Evolutionary conservation across 2,888 invertebrate genomes (phyloP).

Genomic region (Lottia gigantea): DNA sequence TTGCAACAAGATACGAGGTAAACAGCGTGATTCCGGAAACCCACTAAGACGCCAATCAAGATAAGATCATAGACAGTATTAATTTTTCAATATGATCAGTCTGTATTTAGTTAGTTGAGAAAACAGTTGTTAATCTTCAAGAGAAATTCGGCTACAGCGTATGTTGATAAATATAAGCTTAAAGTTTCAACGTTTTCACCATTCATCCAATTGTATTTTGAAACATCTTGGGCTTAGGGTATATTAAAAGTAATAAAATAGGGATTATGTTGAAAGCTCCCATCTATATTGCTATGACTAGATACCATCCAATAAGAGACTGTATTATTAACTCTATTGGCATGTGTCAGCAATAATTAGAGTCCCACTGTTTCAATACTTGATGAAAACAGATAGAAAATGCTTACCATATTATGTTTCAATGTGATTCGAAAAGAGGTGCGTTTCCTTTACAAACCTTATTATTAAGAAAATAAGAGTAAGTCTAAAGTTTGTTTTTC

Average conservation of each 20-base stretch:
- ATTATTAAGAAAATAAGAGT: neutral
- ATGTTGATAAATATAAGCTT: neutral
- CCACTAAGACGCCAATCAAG: neutral
- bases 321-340: slow-evolving; percentile 1
- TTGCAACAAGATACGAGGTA: slow-evolving; percentile 3
- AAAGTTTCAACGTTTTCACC: neutral
- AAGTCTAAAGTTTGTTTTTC: slow-evolving; percentile 8
- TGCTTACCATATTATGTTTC: slow-evolving; percentile 1
- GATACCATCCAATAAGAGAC: neutral
- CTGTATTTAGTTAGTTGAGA: neutral
- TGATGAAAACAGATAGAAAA: slow-evolving; percentile 7
- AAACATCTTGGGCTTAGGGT: neutral
- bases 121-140: neutral
- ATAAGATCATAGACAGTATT: neutral
- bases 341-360: slow-evolving; percentile 10
- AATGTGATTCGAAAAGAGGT: neutral
- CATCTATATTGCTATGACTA: neutral
- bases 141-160: neutral
- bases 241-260: slow-evolving; percentile 5
- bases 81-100: slow-evolving; percentile 6
- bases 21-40: slow-evolving; percentile 8
- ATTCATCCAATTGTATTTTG: slow-evolving; percentile 3
- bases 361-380: slow-evolving; percentile 9
- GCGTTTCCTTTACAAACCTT: neutral
- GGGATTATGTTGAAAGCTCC: neutral